Percentiles rank a stretch among this genome's conserved stretches.
Conservation (phyloP, 2,888 invertebrate genomes). For the Ellobium chinense region DNA sequence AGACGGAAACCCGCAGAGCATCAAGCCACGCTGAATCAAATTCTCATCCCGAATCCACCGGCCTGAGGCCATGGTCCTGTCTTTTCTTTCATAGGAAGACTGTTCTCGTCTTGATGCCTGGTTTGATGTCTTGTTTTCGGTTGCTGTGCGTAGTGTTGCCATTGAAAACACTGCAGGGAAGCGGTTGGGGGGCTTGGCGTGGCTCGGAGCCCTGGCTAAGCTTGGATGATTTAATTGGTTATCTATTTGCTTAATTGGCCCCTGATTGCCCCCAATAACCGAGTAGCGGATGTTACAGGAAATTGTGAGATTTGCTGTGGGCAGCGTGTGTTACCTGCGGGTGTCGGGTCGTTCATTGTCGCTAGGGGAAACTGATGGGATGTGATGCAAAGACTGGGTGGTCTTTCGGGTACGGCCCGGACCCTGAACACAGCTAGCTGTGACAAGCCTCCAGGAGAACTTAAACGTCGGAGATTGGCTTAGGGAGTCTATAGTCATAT, state of each 20-base stretch:
- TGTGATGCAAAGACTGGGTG: too few species aligned
- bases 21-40: not conserved
- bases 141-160: not conserved
- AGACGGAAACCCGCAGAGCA: not conserved
- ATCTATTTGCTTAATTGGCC: constrained; percentile 15
- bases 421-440: too few species aligned
- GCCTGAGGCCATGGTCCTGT: not conserved
- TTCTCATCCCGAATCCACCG: not conserved
- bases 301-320: not conserved
- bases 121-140: not conserved
- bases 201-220: not conserved
- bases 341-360: too few species aligned
- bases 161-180: not conserved
- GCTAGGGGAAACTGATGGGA: too few species aligned
- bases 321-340: too few species aligned
- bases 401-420: too few species aligned
- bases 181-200: not conserved
- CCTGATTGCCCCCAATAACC: not conserved
- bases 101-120: not conserved
- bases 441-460: too few species aligned
- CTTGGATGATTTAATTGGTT: constrained; percentile 6
- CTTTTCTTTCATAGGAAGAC: too few species aligned
- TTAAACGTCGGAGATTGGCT: too few species aligned
- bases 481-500: too few species aligned
- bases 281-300: not conserved